phyloP scores from a whole-genome alignment of 2,113 vertebrate species.

The Channa argus region DNA sequence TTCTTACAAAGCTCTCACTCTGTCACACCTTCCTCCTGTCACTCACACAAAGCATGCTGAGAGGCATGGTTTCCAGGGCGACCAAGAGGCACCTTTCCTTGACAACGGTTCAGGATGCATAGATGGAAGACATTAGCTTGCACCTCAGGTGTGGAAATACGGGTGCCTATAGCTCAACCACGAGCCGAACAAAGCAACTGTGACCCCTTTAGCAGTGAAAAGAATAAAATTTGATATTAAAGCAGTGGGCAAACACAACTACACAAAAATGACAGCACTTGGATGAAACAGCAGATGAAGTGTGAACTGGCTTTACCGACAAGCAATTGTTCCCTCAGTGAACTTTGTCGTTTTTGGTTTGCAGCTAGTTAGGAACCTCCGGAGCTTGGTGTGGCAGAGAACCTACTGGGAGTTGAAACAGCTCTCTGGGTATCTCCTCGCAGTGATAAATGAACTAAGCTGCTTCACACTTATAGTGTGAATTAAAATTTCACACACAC shows the following conservation, averaged over 20 bases:
- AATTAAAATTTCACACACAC: conserved; percentile 80
- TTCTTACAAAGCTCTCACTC: conserved; percentile 67
- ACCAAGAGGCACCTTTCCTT: conserved; percentile 78
- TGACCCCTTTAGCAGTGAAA: conserved; percentile 2
- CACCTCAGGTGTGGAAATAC: conserved; percentile 71
- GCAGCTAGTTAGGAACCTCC: conserved; percentile 41
- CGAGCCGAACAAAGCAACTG: conserved; percentile 50
- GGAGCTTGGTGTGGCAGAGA: conserved; percentile 48
- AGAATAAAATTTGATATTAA: not conserved
- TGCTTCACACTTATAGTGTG: conserved; percentile 74
- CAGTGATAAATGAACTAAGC: conserved; percentile 71
- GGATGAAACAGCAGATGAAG: conserved; percentile 1
- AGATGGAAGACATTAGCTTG: conserved; percentile 74
- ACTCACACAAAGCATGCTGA: conserved; percentile 78
- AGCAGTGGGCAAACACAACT: not conserved
- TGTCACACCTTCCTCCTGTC: conserved; percentile 77
- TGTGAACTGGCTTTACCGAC: conserved; percentile 6
- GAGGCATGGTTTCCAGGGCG: conserved; percentile 80
- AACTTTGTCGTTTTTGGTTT: conserved; percentile 46
- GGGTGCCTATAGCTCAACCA: conserved; percentile 51
- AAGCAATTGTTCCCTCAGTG: conserved; percentile 23
- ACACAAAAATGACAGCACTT: not conserved
- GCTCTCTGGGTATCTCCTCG: conserved; percentile 58
- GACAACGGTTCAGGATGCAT: conserved; percentile 73
- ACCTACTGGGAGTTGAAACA: conserved; percentile 63